Percentiles rank a stretch among this genome's conserved stretches.
phyloP scores from a whole-genome alignment of 2,797 vertebrate species.

The Pterois miles region DNA sequence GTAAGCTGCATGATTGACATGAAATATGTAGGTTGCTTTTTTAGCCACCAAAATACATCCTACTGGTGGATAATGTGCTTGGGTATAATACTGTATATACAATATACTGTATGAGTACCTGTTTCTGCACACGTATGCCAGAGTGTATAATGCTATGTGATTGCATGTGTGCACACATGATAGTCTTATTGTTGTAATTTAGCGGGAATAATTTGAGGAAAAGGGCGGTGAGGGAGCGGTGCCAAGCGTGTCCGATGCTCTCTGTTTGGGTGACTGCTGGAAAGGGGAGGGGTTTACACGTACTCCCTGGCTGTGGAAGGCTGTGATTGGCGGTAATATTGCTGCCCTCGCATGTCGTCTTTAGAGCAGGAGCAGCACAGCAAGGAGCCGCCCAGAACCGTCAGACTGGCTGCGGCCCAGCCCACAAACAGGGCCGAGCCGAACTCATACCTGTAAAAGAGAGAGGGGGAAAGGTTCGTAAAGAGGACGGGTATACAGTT shows the following conservation, averaged over 20 bases:
- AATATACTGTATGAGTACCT: neutral
- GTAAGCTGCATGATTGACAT: conserved; percentile 7
- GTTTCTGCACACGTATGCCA: neutral
- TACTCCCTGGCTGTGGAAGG: conserved; percentile 93
- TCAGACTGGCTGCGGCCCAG: conserved; percentile 93
- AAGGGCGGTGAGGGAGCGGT: neutral
- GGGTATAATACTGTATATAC: neutral
- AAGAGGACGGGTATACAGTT: neutral
- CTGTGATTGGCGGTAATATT: conserved; percentile 92
- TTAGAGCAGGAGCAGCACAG: conserved; percentile 95
- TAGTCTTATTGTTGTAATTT: conserved; percentile 43
- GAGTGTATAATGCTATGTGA: conserved; percentile 9
- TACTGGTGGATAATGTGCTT: neutral
- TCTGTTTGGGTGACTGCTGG: conserved; percentile 76
- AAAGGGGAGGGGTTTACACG: conserved; percentile 84
- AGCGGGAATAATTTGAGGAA: conserved; percentile 43
- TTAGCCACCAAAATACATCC: conserved; percentile 11
- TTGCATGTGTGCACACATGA: conserved; percentile 16
- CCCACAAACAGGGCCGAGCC: conserved; percentile 95
- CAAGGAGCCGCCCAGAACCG: conserved; percentile 91
- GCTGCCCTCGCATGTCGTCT: conserved; percentile 87
- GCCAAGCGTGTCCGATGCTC: conserved; percentile 76
- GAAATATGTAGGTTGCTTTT: conserved; percentile 1
- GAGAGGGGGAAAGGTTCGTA: neutral
- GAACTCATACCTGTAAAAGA: conserved; percentile 91